Evolutionary conservation across 2,113 vertebrate species (phyloP).

Genomic region (Columba janthina): DNA sequence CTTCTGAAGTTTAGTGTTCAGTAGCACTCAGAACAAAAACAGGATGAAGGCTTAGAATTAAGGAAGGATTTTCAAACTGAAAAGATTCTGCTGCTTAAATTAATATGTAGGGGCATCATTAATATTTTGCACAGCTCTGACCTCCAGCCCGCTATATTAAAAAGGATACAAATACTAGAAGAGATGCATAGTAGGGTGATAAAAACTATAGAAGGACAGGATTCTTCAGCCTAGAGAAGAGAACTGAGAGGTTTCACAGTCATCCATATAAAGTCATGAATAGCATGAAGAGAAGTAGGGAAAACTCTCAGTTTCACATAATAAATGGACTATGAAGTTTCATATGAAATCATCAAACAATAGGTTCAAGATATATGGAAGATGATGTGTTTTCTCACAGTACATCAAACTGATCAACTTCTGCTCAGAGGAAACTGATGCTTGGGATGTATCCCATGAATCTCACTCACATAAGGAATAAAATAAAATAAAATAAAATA

Average conservation of each 20-base stretch:
- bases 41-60: background rate
- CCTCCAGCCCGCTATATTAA: background rate
- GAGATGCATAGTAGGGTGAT: background rate
- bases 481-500: background rate
- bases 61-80: background rate
- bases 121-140: background rate
- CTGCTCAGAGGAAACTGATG: background rate
- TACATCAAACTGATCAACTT: background rate
- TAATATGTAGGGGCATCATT: background rate
- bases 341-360: background rate
- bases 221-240: background rate
- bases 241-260: background rate
- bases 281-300: background rate
- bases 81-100: background rate
- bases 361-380: background rate
- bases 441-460: background rate
- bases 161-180: background rate
- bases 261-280: background rate
- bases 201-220: background rate
- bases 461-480: background rate
- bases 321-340: background rate
- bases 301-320: background rate
- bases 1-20: background rate
- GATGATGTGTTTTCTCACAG: background rate
- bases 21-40: background rate